Evolutionary conservation across 2,888 invertebrate species (phyloP), one percentile per base, ranked within the genome.

Genomic region (Chrysodeixis includens): DNA sequence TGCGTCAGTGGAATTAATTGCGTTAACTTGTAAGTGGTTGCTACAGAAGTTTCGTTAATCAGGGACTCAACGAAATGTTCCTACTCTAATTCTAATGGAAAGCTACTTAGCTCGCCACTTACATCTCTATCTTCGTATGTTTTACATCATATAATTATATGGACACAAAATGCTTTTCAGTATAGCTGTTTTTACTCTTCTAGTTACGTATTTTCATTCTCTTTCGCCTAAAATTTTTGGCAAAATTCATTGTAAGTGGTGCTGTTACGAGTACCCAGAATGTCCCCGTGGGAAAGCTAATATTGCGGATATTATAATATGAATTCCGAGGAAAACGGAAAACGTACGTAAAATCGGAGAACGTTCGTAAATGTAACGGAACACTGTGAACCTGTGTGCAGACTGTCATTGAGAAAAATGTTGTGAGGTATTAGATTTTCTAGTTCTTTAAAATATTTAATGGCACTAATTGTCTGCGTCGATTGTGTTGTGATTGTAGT

Each of bases 31-130:
- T 49, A 20, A 49, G 46, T 49, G 46, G 20, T 49, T 49, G 20
- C 46, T 54, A 60, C 5, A 53, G 22, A 66, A 66, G 53, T 61
- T 62, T 35, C 12, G 12, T 35, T 18, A 66, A 66, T 62, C 35
- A 60, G 57, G 30, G 53, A 35, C 32, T 32, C 14, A n/a, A 53
- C 46, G 30, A 30, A 62, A 49, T 54, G 46, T 44, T 35, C 35
- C 12, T n/a, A 40, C 40, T 40, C 40, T 40, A n/a, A 40, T 40
- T 40, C 40, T 40, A 40, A 40, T 40, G 40, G 40, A 40, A 40
- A 40, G 40, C 40, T 40, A 40, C 40, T 40, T n/a, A 40, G 40
- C 40, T 40, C 40, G 6, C n/a, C n/a, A 14, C 40, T 40, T 40
- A 40, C 40, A 3, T 0, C 12, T 10, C 40, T 40, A 12, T 40